phyloP scores from a whole-genome alignment of 2,797 vertebrate species.

The Gymnothorax reevesii region DNA sequence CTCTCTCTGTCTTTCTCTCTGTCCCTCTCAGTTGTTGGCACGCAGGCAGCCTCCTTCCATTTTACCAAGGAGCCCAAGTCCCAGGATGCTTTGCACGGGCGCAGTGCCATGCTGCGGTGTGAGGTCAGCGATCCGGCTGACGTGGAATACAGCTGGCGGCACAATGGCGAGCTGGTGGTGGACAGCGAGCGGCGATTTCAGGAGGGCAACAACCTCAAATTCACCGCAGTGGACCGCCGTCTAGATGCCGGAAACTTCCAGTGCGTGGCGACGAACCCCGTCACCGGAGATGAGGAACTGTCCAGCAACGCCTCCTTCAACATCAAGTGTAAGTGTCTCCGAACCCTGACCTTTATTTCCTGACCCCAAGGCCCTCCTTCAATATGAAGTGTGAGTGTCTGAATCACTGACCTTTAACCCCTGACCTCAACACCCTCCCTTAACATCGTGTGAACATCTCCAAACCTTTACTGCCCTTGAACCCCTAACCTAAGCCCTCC shows the following conservation, averaged over 20 bases:
- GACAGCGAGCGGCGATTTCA: constrained; percentile 77
- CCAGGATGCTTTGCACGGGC: constrained; percentile 82
- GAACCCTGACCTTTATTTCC: too few relatives aligned
- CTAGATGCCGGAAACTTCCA: constrained; percentile 79
- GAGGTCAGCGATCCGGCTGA: constrained; percentile 67
- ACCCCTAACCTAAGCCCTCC: too few relatives aligned
- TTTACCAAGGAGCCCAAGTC: constrained; percentile 84
- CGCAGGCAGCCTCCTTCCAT: constrained; percentile 57
- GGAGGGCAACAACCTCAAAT: constrained; percentile 80
- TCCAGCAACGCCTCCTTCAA: constrained; percentile 80
- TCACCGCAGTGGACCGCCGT: constrained; percentile 73
- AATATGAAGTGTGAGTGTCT: too few relatives aligned
- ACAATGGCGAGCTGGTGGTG: constrained; percentile 63
- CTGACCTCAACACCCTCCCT: too few relatives aligned
- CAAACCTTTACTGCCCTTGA: too few relatives aligned
- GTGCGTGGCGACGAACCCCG: constrained; percentile 69
- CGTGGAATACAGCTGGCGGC: constrained; percentile 73
- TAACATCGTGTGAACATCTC: too few relatives aligned
- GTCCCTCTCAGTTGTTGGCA: constrained; percentile 52
- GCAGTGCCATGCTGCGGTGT: constrained; percentile 82
- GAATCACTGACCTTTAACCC: too few relatives aligned
- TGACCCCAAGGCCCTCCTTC: too few relatives aligned
- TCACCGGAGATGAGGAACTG: constrained; percentile 68
- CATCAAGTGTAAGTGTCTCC: constrained; percentile 82
- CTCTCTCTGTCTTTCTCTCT: not conserved